Evolutionary conservation across 2,797 vertebrate genomes (phyloP), one percentile per base, ranked within the genome.

Genomic region (Gobionotothen gibberifrons): DNA sequence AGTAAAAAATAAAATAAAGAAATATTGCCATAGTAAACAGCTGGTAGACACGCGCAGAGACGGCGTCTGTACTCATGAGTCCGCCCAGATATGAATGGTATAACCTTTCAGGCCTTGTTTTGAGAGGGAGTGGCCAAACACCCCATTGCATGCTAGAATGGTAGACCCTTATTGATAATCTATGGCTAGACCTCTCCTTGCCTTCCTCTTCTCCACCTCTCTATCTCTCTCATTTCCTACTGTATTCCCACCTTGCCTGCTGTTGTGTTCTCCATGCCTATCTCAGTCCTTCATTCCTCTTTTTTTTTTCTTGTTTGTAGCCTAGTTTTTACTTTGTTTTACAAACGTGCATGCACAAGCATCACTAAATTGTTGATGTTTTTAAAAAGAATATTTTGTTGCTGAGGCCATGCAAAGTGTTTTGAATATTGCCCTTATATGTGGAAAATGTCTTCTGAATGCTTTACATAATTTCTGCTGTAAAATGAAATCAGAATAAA

Each of bases 381-480:
- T 96, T 97, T 93, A 94, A 93, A 87, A 91, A 89, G 84, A 97
- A 97, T 98, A 97, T 96, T 98, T 96, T 98, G 97, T 97, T 99
- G 98, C 98, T 98, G 97, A 98, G 98, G 98, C 96, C 97, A 99
- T 99, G 97, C 97, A 98, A 99, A 98, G 97, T 97, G 96, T 99
- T 99, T 99, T 98, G 97, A 99, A 99, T 93, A 93, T 98, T 99
- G 98, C 97, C 97, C 98, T 99, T 98, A 97, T 98, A 97, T 98
- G 98, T 98, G 97, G 97, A 98, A 98, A 96, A 98, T 99, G 98
- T 99, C 98, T 98, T 99, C 97, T 99, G 98, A 99, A 99, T 99
- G 98, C 98, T 99, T 99, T 99, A 98, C 98, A 99, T 99, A 97
- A 98, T 98, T 99, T 98, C 97, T 99, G 98, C 98, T 99, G 98